Base-by-base conservation (phyloP, 1,140 invertebrate species). In the Glossosoma conforme region DNA sequence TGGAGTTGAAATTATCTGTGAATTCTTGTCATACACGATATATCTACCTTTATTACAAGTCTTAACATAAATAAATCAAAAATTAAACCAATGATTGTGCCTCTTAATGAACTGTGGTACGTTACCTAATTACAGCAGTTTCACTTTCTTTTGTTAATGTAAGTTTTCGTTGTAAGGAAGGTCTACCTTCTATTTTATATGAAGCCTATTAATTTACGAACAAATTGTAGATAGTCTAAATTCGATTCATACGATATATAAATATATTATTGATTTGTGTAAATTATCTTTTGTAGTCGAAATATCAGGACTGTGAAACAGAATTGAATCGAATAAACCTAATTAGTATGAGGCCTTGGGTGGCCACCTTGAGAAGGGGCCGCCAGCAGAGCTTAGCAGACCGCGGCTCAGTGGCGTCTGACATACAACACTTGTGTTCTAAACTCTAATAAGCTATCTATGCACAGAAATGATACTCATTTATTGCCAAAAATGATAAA, bases 401-500 rank as follows among this genome's bases (percentile, higher is more conserved):
- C 13, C 18, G 15, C 14, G 17, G 20, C 36, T 33, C 32, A 11
- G 33, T 44, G 48, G 25, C 49, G 8, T 45, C 43, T 52, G 38
- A 45, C 50, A 40, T 5, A 33, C 3, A 3, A 33, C 4, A 52
- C 52, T 55, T 59, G 57, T 59, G 57, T 59, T 59, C 57, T 52
- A 59, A 59, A 59, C 53, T 56, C 56, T 56, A 52, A 56, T 55
- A 35, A 40, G 52, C 53, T 59, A n/a, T n/a, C n/a, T n/a, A 59
- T 52, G 53, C 57, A 59, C 51, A 50, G 44, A 59, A 59, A 55
- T 54, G 57, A 59, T 59, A 59, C 57, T 59, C 57, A 59, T 59
- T 56, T 59, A 59, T 59, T 59, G 57, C 57, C 57, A 59, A 59
- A 59, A 59, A 59, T 48, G 43, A 44, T 51, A 47, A 56, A 56